A percentile compares a stretch with the other conserved stretches of the same genome.
These are phyloP conservation scores for Dermochelys coriacea DNA, from an alignment of 2,797 vertebrate genomes.

Conservation along the genomic window DNA sequence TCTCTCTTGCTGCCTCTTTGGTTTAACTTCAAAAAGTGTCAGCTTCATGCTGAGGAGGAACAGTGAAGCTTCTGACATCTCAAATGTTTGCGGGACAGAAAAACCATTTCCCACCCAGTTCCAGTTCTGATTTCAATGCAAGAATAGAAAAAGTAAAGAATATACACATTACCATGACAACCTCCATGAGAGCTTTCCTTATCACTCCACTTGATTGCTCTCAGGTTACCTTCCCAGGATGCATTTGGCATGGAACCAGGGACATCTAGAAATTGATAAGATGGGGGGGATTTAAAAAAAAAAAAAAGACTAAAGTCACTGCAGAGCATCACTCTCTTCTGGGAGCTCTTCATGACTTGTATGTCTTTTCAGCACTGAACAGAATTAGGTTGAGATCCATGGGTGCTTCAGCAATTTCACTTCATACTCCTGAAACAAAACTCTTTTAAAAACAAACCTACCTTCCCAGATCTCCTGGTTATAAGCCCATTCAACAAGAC, in stretches of 20 bases:
- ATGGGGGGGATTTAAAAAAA: no score
- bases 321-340: background rate
- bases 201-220: slow-evolving; percentile 79
- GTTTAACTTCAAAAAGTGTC: background rate
- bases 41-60: background rate
- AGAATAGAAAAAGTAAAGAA: background rate
- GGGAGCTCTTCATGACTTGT: background rate
- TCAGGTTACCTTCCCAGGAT: slow-evolving; percentile 75
- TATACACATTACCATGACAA: slow-evolving; percentile 76
- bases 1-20: background rate
- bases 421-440: background rate
- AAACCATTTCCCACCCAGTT: background rate
- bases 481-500: background rate
- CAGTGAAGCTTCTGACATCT: background rate
- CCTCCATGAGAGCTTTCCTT: slow-evolving; percentile 73
- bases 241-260: slow-evolving; percentile 79
- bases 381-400: background rate
- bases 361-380: background rate
- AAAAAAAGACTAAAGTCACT: background rate
- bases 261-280: slow-evolving; percentile 65
- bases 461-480: accelerated
- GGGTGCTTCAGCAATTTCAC: background rate
- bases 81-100: background rate
- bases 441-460: background rate
- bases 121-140: background rate